Base-by-base conservation (phyloP, 1,140 invertebrate species). In the Tetragnatha versicolor region DNA sequence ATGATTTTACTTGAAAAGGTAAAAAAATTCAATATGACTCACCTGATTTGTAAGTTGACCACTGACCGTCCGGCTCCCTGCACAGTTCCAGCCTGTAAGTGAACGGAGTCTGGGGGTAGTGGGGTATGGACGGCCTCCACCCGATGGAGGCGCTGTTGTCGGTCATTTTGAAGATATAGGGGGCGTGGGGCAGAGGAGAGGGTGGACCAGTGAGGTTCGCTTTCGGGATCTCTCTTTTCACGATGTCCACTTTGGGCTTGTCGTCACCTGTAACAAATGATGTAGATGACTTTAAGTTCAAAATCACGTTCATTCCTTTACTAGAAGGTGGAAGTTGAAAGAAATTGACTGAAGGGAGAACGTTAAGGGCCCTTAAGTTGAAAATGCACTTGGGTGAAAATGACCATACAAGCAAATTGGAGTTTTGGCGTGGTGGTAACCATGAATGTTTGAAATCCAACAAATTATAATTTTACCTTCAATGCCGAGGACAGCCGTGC, bases 61-160 rank as follows among this genome's bases (percentile, higher is more conserved):
- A 94, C 82, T 96, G 92, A 55, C 94, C 91, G 83, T 94, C 90
- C 17, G 95, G 94, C 58, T 92, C 88, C 83, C 95, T 93, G 83
- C 91, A 92, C 92, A 96, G 96, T 88, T 99, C 96, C 63, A 99
- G 90, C 84, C 93, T 90, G 83, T 98, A 98, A 3, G 95, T 97
- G 27, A 95, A 93, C 0, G 94, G 94, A 79, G 91, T 89, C 49
- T 92, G 88, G 0, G 93, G 92, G 35, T 90, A 91, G 76, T 91
- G 88, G 0, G 94, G 92, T 37, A 95, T 92, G 9, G 94, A 95
- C 2, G 95, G 94, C 82, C 92, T 93, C 96, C 96, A 98, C 0
- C 93, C 93, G 6, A 98, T 86, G 0, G 94, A 94, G 20, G 95
- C 88, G 55, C 91, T 89, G 4, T 92, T 88, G 83, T 95, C 94